Conservation (phyloP, 2,888 invertebrate genomes). For the Portevinia maculata region DNA sequence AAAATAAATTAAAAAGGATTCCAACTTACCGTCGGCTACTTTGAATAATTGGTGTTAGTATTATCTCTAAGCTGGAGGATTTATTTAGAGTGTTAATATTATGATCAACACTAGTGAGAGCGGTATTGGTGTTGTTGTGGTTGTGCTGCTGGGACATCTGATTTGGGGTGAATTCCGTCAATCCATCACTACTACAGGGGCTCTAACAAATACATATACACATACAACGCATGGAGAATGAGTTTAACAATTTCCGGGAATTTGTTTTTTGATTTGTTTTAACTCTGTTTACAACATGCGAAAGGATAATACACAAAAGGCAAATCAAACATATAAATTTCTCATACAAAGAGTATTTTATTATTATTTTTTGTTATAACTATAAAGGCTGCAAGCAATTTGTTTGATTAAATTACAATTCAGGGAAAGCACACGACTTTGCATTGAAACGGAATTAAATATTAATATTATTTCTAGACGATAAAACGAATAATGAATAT, state of each 20-base stretch:
- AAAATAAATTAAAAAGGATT: conserved; percentile 6
- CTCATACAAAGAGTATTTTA: conserved; percentile 14
- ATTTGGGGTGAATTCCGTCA: conserved; percentile 73
- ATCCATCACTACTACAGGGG: conserved; percentile 76
- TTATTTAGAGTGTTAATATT: conserved; percentile 79
- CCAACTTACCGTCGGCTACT: conserved; percentile 83
- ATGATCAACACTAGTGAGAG: conserved; percentile 71
- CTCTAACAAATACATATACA: conserved; percentile 70
- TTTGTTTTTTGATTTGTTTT: conserved; percentile 27
- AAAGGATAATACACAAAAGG: conserved; percentile 17
- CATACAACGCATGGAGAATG: conserved; percentile 62
- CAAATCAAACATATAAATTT: neutral
- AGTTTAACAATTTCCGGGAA: conserved; percentile 36
- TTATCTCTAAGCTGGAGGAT: conserved; percentile 83
- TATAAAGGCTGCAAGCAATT: conserved; percentile 32
- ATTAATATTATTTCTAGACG: neutral
- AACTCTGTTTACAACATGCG: conserved; percentile 55
- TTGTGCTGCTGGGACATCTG: conserved; percentile 75
- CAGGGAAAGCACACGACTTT: conserved; percentile 10
- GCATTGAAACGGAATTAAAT: conserved; percentile 1
- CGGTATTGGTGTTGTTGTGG: conserved; percentile 68
- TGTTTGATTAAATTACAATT: conserved; percentile 41
- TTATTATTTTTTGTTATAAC: conserved; percentile 14
- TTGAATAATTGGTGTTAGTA: conserved; percentile 83
- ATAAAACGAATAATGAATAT: neutral